A percentile compares a stretch with the other conserved stretches of the same genome.
phyloP scores from a whole-genome alignment of 2,113 vertebrate genomes.

The Amblyornis subalaris region DNA sequence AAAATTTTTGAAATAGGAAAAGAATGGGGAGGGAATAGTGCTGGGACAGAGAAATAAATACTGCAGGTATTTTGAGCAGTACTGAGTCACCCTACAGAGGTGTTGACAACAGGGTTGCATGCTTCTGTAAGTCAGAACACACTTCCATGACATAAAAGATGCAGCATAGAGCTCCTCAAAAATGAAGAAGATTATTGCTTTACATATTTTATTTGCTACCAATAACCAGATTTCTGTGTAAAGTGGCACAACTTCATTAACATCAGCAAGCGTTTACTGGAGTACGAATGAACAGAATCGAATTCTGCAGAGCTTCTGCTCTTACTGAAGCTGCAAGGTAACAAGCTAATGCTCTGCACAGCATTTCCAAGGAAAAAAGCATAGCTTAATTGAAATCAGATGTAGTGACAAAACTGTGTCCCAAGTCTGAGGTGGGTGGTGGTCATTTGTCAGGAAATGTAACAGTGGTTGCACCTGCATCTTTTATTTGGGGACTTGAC shows the following conservation, averaged over 20 bases:
- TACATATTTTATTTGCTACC: neutral
- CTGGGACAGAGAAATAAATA: neutral
- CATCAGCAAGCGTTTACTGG: neutral
- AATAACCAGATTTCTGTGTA: neutral
- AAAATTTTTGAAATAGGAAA: neutral
- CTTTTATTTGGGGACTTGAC: neutral
- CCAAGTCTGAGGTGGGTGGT: neutral
- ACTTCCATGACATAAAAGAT: neutral
- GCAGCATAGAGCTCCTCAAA: neutral
- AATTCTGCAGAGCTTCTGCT: neutral
- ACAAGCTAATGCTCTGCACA: neutral
- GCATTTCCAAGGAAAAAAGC: neutral
- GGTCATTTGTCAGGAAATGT: neutral
- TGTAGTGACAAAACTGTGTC: neutral
- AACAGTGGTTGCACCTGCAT: neutral
- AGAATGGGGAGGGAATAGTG: neutral
- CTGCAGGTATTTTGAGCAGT: neutral
- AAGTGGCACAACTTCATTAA: neutral
- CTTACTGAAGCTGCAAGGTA: neutral
- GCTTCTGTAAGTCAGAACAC: neutral
- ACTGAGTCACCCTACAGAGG: neutral
- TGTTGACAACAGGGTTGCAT: neutral
- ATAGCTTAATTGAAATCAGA: neutral
- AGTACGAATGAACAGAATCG: neutral
- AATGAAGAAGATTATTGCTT: neutral